These are phyloP conservation scores for Andrena fulva DNA, from an alignment of 2,888 invertebrate genomes.

Conservation along the genomic window DNA sequence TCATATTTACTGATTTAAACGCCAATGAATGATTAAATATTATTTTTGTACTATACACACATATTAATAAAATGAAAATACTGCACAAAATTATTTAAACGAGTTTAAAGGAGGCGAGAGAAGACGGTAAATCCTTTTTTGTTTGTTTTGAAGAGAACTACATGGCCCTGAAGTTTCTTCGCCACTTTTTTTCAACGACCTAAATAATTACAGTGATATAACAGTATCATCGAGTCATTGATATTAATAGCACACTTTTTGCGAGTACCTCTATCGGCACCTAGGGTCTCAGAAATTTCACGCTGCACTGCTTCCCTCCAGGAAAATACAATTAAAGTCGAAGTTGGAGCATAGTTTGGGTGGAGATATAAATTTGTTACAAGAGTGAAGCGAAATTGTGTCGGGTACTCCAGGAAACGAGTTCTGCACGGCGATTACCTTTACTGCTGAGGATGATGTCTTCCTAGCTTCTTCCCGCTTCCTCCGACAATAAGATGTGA, in stretches of 20 bases:
- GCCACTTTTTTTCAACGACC: no score
- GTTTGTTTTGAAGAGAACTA: no score
- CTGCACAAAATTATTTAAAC: no score
- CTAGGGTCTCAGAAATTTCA: not conserved
- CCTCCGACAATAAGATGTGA: conserved; percentile 40
- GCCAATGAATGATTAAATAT: no score
- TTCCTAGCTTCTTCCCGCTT: conserved; percentile 20
- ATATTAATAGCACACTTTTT: not conserved
- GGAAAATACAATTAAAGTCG: not conserved
- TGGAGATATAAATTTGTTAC: conserved; percentile 9
- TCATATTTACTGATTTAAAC: no score
- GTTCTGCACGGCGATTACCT: conserved; percentile 29
- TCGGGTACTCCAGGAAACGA: conserved; percentile 35
- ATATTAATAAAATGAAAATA: no score
- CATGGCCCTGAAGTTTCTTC: no score
- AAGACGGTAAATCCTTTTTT: no score
- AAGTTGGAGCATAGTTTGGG: conserved; percentile 21
- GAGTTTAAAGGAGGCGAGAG: no score
- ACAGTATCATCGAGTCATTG: not conserved
- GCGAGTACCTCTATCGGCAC: not conserved
- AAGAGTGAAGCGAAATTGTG: conserved; percentile 20
- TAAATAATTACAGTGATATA: no score
- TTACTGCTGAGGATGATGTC: conserved; percentile 27
- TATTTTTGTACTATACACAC: no score
- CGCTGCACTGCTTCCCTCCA: not conserved